These are phyloP conservation scores for Ostrea edulis DNA, from an alignment of 1,140 invertebrate genomes.

Conservation along the genomic window DNA sequence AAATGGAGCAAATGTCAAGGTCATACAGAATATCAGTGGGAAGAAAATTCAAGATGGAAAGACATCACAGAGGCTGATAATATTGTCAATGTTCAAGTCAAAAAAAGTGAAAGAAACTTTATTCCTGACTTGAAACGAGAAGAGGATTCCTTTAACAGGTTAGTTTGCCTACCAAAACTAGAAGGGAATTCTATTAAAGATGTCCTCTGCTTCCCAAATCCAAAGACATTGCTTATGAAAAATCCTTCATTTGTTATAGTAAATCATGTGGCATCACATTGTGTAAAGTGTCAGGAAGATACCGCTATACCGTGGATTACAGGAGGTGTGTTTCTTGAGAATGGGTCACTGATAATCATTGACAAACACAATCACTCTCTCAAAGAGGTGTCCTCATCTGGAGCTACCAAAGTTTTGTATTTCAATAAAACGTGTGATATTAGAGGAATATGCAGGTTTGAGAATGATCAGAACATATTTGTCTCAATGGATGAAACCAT, in stretches of 20 bases:
- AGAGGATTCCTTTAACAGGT: neutral
- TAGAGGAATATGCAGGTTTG: neutral
- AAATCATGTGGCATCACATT: conserved; percentile 5
- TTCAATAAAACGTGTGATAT: neutral
- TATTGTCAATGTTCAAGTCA: neutral
- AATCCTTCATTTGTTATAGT: neutral
- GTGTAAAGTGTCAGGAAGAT: conserved; percentile 6
- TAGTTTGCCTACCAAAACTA: neutral
- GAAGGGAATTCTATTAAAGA: neutral
- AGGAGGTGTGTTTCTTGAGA: neutral
- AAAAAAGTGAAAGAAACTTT: neutral
- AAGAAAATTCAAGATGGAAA: neutral
- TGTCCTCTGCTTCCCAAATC: neutral
- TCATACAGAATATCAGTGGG: neutral
- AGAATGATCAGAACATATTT: neutral
- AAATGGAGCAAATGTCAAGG: neutral
- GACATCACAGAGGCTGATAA: neutral
- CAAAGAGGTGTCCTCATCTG: neutral
- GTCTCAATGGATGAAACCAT: conserved; percentile 5
- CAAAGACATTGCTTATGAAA: neutral
- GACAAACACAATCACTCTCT: conserved; percentile 5
- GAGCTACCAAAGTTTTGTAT: neutral
- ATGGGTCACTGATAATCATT: conserved; percentile 4
- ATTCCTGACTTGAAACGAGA: neutral
- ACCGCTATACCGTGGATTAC: neutral